phyloP scores from a whole-genome alignment of 2,888 invertebrate species.

The Apocheima hispidaria region DNA sequence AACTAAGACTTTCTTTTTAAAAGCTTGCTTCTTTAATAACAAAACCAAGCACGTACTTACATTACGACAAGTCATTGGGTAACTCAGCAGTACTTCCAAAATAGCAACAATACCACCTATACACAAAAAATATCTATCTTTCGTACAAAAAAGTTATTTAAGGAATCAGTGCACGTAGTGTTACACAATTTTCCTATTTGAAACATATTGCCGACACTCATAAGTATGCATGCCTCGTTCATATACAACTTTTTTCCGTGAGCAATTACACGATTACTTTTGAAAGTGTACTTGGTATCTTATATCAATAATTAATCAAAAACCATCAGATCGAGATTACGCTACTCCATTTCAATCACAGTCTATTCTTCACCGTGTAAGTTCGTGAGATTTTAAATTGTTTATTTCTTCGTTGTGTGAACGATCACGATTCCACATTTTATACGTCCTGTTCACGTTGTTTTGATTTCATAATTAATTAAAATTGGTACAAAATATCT shows the following conservation, averaged over 20 bases:
- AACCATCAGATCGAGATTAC: slow-evolving; percentile 8
- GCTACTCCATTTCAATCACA: slow-evolving; percentile 7
- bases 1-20: slow-evolving; percentile 14
- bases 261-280: slow-evolving; percentile 16
- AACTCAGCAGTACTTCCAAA: slow-evolving; percentile 18
- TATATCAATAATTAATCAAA: slow-evolving; percentile 4
- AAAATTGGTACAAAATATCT: slow-evolving; percentile 1
- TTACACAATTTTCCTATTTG: slow-evolving; percentile 31
- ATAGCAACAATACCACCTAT: slow-evolving; percentile 15
- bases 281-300: neutral
- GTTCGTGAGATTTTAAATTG: slow-evolving; percentile 3
- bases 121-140: slow-evolving; percentile 1
- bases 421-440: slow-evolving; percentile 7
- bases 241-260: slow-evolving; percentile 11
- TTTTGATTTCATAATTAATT: slow-evolving; percentile 10
- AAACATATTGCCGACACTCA: neutral
- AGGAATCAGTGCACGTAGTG: slow-evolving; percentile 38
- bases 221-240: slow-evolving; percentile 8
- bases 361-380: slow-evolving; percentile 1
- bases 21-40: slow-evolving; percentile 2
- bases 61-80: slow-evolving; percentile 11
- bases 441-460: neutral
- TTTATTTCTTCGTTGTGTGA: slow-evolving; percentile 7
- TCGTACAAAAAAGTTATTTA: slow-evolving; percentile 22
- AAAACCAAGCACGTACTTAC: slow-evolving; percentile 12